Evolutionary conservation across 2,797 vertebrate genomes (phyloP).

Genomic region (Crossoptilon crossoptilon): DNA sequence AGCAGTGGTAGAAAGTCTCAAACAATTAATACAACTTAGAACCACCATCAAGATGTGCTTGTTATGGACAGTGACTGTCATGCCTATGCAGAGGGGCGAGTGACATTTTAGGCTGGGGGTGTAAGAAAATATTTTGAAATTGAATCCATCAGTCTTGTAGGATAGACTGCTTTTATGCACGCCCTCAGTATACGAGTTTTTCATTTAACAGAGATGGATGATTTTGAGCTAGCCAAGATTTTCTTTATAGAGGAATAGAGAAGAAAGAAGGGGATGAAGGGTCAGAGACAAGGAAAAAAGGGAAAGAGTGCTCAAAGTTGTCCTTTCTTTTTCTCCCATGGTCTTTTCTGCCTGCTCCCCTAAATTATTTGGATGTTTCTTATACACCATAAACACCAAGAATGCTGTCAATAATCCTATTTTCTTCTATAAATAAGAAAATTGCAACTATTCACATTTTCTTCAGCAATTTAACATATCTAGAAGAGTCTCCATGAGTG

Average conservation of each 20-base stretch:
- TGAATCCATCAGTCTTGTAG: background rate
- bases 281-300: background rate
- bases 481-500: background rate
- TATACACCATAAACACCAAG: background rate
- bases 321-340: background rate
- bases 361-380: constrained; percentile 33
- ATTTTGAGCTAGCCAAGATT: background rate
- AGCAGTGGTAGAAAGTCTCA: background rate
- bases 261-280: background rate
- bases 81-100: background rate
- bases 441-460: background rate
- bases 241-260: background rate
- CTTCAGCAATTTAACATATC: background rate
- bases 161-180: background rate
- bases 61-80: background rate
- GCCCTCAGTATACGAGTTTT: background rate
- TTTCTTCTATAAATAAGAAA: background rate
- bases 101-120: background rate
- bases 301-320: constrained; percentile 7
- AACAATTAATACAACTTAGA: background rate
- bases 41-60: background rate
- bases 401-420: constrained; percentile 6
- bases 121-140: background rate
- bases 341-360: background rate
- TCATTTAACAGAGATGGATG: background rate